Evolutionary conservation across 2,113 vertebrate species (phyloP).

Genomic region (Grammomys dolichurus): DNA sequence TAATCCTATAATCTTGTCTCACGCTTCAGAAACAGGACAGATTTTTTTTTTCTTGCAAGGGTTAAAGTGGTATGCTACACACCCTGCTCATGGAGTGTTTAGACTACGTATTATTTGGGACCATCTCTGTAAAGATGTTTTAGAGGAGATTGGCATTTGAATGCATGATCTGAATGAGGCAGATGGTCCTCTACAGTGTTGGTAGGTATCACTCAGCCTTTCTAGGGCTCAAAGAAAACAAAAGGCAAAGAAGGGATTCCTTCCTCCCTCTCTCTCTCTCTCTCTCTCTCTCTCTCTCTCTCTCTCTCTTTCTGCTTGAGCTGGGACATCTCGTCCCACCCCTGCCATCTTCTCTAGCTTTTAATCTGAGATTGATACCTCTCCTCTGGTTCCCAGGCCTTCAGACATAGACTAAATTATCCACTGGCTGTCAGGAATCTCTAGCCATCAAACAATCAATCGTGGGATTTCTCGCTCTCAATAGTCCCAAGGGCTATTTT

Average conservation of each 20-base stretch:
- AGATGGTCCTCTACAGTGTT: background rate
- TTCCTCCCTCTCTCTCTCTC: too few relatives aligned
- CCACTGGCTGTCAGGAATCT: background rate
- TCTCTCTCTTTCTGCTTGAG: background rate
- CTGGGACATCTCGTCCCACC: background rate
- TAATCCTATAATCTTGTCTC: background rate
- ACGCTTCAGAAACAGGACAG: background rate
- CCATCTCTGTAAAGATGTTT: background rate
- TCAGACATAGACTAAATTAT: background rate
- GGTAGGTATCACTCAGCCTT: background rate
- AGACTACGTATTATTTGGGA: background rate
- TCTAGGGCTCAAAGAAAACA: background rate
- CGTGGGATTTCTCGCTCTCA: background rate
- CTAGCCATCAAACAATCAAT: background rate
- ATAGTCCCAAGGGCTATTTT: background rate
- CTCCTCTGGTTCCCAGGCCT: background rate
- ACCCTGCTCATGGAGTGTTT: background rate
- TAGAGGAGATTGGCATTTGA: background rate
- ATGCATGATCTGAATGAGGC: too few relatives aligned
- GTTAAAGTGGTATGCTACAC: background rate
- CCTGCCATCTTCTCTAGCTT: background rate
- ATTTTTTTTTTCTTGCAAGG: background rate
- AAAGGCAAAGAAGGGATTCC: background rate
- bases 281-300: too few relatives aligned
- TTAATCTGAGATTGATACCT: background rate